Percentiles rank a stretch among this genome's conserved stretches.
Evolutionary conservation across 2,113 vertebrate genomes (phyloP).

Genomic region (Catharus minimus): DNA sequence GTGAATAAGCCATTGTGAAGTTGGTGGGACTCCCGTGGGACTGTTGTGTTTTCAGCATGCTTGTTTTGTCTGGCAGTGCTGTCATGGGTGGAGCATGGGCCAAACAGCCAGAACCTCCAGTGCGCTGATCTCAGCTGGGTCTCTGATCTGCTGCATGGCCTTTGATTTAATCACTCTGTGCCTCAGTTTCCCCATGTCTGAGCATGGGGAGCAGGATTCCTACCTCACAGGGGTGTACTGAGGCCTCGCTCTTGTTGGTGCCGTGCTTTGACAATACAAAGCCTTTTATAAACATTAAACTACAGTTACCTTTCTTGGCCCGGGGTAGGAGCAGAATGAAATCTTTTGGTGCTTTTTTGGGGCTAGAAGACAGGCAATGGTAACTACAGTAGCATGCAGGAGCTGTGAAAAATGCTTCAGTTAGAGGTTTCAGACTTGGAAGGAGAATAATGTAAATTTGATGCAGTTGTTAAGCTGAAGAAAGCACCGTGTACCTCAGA

Average conservation of each 20-base stretch:
- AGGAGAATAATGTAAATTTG: background rate
- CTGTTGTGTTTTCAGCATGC: background rate
- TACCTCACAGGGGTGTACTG: constrained; percentile 66
- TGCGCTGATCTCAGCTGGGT: background rate
- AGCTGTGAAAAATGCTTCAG: background rate
- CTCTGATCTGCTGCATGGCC: constrained; percentile 49
- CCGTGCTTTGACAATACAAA: constrained; percentile 60
- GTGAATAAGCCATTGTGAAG: background rate
- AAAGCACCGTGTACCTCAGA: background rate
- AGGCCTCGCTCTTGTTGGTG: constrained; percentile 57
- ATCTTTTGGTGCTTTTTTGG: constrained; percentile 39
- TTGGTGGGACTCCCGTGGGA: background rate
- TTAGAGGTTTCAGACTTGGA: background rate
- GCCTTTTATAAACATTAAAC: constrained; percentile 48
- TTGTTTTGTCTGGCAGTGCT: constrained; percentile 10
- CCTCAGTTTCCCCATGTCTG: constrained; percentile 60
- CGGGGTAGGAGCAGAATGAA: constrained; percentile 24
- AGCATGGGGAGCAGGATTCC: constrained; percentile 60
- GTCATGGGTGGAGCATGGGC: background rate
- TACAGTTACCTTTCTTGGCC: constrained; percentile 13
- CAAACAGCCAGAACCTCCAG: constrained; percentile 9
- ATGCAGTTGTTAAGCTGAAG: background rate
- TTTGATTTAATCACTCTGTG: constrained; percentile 63
- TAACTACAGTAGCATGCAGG: background rate
- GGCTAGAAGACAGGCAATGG: background rate